Base-by-base conservation (phyloP, 2,888 invertebrate genomes). In the Diarsia rubi region DNA sequence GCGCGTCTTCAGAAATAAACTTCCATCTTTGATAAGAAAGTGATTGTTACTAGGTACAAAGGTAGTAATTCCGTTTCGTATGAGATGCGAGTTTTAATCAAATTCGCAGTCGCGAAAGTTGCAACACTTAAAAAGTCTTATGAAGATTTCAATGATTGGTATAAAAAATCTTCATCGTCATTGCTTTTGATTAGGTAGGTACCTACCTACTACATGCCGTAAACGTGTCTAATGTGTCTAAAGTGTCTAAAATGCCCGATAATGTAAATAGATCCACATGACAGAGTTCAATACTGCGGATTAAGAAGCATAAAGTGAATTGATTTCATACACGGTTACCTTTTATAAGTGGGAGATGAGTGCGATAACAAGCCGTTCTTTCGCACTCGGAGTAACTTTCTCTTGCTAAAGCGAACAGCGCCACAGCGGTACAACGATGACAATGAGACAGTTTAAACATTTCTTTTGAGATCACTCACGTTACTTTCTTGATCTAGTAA, bases 301-400 rank as follows among this genome's bases (percentile, higher is more conserved):
- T 75, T 66, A 69, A 67, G 62, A 81, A 63, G 63, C 69, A 74
- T 76, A 54, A 72, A 75, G 63, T 73, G 63, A 78, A 73, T 82
- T 84, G 73, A 82, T 86, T 82, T 83, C 82, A 83, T 81, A 82
- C 83, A 81, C 74, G 52, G 80, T 63, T 72, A 74, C 59, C 64
- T 63, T 63, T 74, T 77, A 69, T 74, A 74, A 69, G 60, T 73
- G 59, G 52, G 49, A 73, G 85, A 76, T 73, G 74, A 71, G 74
- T 81, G 69, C 68, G 75, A 83, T 83, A 86, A 78, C 73, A 63
- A 69, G 54, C 52, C 52, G 69, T 75, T 79, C 64, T 75, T 79
- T 84, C 75, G 70, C 74, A 69, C 78, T 70, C 68, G n/a, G 57
- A 59, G 65, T 66, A 70, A 88, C 86, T 86, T 86, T 86, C 86